Percentiles rank a stretch among this genome's conserved stretches.
Conservation (phyloP, 1,140 invertebrate species). For the Daktulosphaira vitifoliae region DNA sequence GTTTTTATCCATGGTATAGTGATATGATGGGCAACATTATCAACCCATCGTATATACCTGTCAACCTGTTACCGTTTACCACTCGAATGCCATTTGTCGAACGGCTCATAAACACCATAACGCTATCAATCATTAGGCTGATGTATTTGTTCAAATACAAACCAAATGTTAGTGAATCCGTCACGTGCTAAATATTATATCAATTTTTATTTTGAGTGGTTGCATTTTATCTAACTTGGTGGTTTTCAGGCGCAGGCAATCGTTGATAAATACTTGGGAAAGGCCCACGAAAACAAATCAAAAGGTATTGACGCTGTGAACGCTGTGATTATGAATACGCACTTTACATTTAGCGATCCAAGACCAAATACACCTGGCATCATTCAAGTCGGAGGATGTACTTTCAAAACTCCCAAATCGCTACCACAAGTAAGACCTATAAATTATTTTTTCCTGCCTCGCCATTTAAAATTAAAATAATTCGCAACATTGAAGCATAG, state of each 20-base stretch:
- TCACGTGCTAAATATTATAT: not conserved
- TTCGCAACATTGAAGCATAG: no score
- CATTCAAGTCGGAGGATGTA: conserved; percentile 53
- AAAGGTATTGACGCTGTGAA: conserved; percentile 39
- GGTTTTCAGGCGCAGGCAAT: conserved; percentile 25
- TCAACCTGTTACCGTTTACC: conserved; percentile 16
- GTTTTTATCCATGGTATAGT: conserved; percentile 47
- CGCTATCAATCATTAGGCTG: not conserved
- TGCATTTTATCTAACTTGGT: not conserved
- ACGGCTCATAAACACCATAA: conserved; percentile 32
- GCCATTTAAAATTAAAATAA: no score
- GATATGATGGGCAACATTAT: conserved; percentile 39
- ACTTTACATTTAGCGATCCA: conserved; percentile 47
- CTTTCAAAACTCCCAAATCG: conserved; percentile 42
- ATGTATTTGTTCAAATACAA: conserved; percentile 4
- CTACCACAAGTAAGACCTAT: conserved; percentile 28
- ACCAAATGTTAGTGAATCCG: not conserved
- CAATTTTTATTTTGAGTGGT: not conserved
- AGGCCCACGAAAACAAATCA: conserved; percentile 34
- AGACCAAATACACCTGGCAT: conserved; percentile 46
- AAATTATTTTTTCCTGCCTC: no score
- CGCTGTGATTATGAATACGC: conserved; percentile 50
- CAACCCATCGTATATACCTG: conserved; percentile 36
- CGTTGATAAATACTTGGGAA: conserved; percentile 38
- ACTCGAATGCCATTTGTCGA: conserved; percentile 31